Conservation (phyloP, 2,888 invertebrate genomes). For the Portevinia maculata region DNA sequence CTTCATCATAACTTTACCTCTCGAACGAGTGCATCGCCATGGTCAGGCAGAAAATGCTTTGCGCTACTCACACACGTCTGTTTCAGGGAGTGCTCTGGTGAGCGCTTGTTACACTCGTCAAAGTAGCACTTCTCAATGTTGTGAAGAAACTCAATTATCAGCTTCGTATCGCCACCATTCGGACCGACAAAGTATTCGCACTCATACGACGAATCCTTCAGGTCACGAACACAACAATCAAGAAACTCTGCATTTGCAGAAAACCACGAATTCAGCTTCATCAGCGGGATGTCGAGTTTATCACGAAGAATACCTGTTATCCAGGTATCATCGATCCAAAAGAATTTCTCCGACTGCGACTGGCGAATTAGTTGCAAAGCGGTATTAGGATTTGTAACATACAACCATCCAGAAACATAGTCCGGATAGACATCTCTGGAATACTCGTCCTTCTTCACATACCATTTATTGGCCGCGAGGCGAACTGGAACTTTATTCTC, state of each 20-base stretch:
- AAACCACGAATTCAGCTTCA: conserved; percentile 86
- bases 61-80: conserved; percentile 85
- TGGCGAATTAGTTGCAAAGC: conserved; percentile 85
- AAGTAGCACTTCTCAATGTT: conserved; percentile 85
- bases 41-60: conserved; percentile 79
- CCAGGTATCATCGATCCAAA: conserved; percentile 97
- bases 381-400: conserved; percentile 88
- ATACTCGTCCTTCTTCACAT: conserved; percentile 88
- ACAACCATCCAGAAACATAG: conserved; percentile 93
- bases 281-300: conserved; percentile 84
- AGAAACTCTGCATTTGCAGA: conserved; percentile 88
- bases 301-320: conserved; percentile 91
- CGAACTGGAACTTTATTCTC: conserved; percentile 87
- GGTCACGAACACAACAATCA: conserved; percentile 89
- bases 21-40: conserved; percentile 79
- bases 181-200: conserved; percentile 90
- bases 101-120: conserved; percentile 84
- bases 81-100: conserved; percentile 83
- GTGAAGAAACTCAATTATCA: conserved; percentile 87
- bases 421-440: conserved; percentile 86
- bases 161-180: conserved; percentile 89
- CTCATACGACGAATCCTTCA: conserved; percentile 84
- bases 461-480: conserved; percentile 90
- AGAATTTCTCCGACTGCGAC: conserved; percentile 86
- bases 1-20: conserved; percentile 77